phyloP scores from a whole-genome alignment of 2,113 vertebrate genomes.

The Menura novaehollandiae region DNA sequence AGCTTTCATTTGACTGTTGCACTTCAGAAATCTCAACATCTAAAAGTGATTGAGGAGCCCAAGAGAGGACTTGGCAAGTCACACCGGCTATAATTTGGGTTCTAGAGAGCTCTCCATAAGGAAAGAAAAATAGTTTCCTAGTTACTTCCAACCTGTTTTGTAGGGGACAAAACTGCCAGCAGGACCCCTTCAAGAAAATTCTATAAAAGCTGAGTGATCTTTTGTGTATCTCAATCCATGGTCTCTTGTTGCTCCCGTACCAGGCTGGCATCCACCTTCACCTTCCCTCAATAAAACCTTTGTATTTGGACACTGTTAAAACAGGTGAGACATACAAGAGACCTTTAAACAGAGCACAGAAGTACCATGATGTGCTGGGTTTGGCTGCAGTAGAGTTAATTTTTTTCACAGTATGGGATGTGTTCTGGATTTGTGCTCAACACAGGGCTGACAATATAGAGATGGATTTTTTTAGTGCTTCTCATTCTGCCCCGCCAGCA shows the following conservation, averaged over 20 bases:
- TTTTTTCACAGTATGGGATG: not conserved
- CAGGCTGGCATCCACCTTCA: not conserved
- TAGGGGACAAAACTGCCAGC: not conserved
- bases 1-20: not conserved
- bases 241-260: not conserved
- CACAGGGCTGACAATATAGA: not conserved
- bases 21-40: not conserved
- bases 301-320: accelerated
- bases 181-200: not conserved
- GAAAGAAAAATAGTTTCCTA: not conserved
- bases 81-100: not conserved
- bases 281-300: not conserved
- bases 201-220: not conserved
- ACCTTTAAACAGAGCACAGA: not conserved
- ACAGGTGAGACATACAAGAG: not conserved
- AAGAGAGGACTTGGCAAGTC: not conserved
- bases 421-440: not conserved
- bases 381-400: not conserved
- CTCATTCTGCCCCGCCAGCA: accelerated
- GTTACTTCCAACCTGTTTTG: not conserved
- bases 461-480: not conserved
- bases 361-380: not conserved
- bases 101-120: not conserved
- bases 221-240: not conserved
- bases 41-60: not conserved